Base-by-base conservation (phyloP, 2,888 invertebrate genomes). In the Harpalus rubripes region DNA sequence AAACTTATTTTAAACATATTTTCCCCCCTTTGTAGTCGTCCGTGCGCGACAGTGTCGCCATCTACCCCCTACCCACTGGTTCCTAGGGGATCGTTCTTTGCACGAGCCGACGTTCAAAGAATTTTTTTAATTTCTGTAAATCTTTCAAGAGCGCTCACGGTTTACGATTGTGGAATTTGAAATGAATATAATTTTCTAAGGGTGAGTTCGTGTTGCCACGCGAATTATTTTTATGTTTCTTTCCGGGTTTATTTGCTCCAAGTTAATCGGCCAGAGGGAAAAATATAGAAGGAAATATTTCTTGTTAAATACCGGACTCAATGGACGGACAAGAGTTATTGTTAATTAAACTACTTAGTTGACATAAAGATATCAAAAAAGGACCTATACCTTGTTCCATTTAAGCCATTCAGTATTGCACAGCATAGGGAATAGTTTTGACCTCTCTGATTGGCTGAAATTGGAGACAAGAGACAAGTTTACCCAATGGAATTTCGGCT, bases 1-100 rank as follows among this genome's bases (percentile, higher is more conserved):
- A 84, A 84, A 84, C 79, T 84, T 84, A 84, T 84, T 84, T 84
- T 85, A 85, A 85, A 85, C 85, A 85, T 85, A 85, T 85, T 85
- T 85, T 78, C 76, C 41, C 59, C 84, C 22, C 63, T 84, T 76
- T 78, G 84, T 84, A 16, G n/a, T 12, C 52, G 65, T 41, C 80
- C 80, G 80, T 80, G 80, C 80, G 80, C 80, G 39, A 15, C 79
- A 59, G 7, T 5, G 26, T 39, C 59, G 4, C 15, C 58, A 32
- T 78, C 8, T 15, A 39, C 10, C 61, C 39, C 61, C 58, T 6
- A 39, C 61, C 80, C 32, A 15, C 39, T 12, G 39, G 39, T 22
- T 80, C 80, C 80, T 41, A 10, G n/a, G 76, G 63, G 63, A 41
- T 78, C 76, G 44, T 78, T 63, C 76, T 63, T 84, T 32, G 76